Evolutionary conservation across 2,113 vertebrate genomes (phyloP).

Genomic region (Rhinolophus sinicus): DNA sequence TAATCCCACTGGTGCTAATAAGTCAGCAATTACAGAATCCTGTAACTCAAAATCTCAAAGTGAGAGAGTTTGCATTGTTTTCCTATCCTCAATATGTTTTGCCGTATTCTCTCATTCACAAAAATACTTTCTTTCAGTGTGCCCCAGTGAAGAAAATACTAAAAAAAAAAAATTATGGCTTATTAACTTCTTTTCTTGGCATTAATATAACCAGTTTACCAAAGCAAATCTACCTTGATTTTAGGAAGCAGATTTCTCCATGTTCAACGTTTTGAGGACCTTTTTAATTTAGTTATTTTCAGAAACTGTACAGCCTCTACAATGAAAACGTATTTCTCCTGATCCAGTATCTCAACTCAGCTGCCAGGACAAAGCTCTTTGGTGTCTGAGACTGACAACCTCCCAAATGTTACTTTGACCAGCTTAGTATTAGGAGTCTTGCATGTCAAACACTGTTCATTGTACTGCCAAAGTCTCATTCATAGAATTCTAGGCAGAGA

Average conservation of each 20-base stretch:
- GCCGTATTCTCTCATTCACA: background rate
- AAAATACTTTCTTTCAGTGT: constrained; percentile 5
- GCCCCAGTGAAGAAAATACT: background rate
- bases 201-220: background rate
- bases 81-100: background rate
- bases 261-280: background rate
- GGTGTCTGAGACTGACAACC: background rate
- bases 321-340: background rate
- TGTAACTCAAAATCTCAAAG: background rate
- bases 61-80: background rate
- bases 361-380: background rate
- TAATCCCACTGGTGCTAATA: background rate
- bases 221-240: background rate
- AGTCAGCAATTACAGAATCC: background rate
- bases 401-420: background rate
- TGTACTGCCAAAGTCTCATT: background rate
- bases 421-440: background rate
- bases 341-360: background rate
- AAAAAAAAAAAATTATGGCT: background rate
- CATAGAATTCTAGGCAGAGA: background rate
- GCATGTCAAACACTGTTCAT: background rate
- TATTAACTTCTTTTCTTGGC: background rate
- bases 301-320: background rate
- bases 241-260: background rate
- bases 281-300: background rate